Base-by-base conservation (phyloP, 2,113 vertebrate species). In the Myrmecophaga tridactyla region DNA sequence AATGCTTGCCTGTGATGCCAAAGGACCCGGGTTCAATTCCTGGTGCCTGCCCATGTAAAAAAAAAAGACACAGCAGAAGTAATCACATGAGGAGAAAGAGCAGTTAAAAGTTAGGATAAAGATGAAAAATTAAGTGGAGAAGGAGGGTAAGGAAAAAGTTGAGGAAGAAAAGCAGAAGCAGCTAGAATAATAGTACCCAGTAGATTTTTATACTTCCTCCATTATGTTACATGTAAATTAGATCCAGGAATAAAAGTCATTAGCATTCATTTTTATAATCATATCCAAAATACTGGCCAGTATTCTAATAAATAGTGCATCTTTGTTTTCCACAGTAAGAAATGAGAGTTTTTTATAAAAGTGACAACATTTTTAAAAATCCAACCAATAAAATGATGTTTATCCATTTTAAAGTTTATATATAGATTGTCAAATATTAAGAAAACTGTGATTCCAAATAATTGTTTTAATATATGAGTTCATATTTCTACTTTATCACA, bases 181-280 rank as follows among this genome's bases (percentile, higher is more conserved):
- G 13, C 7, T 4, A 27, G 6, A 83, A 1, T 2, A 41, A 1
- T 3, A 41, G 1, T 29, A 23, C 7, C 1, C 18, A 25, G 53
- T 0, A 21, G 27, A 65, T 62, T 60, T 39, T 48, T n/a, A 48
- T 46, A 62, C 43, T 58, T 76, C 5, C 9, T 23, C 36, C 31
- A 1, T 81, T 34, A 43, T 7, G n/a, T 82, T 41, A 34, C 25
- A 36, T 51, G 11, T 34, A 53, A 34, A 51, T 46, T 41, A 86
- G 3, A n/a, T 41, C 36, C 8, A 89, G 18, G 13, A 86, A 77
- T 17, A 65, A 70, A 78, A 77, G 10, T 76, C 34, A 86, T 51
- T 77, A 21, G 31, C 27, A 51, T 56, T 51, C 2, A 23, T 67
- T 86, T 94, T 77, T 25, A 82, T 36, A 70, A 63, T 58, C 3